Conservation (phyloP, 2,888 invertebrate species). For the Lamproptera curius region DNA sequence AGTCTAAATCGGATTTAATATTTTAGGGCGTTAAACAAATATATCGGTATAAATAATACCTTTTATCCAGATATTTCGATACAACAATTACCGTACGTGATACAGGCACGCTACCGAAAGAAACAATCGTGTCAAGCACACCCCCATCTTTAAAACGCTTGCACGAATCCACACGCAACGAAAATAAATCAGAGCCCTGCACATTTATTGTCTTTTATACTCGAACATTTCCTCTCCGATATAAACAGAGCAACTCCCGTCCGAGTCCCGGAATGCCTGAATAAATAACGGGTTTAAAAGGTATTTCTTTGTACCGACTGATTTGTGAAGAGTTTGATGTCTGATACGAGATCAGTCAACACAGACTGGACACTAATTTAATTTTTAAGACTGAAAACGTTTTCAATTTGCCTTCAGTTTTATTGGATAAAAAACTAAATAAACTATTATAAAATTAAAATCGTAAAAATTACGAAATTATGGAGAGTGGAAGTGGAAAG, state of each 20-base stretch:
- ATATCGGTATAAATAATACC: too few species aligned
- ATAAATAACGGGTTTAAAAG: conserved; percentile 58
- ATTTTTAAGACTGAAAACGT: background rate
- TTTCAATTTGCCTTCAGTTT: background rate
- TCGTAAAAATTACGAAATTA: too few species aligned
- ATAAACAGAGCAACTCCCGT: conserved; percentile 32
- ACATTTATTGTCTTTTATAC: conserved; percentile 21
- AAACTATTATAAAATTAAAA: too few species aligned
- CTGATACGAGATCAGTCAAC: conserved; percentile 31
- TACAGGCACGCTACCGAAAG: background rate
- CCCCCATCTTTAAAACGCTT: conserved; percentile 4
- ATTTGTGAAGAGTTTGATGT: conserved; percentile 62
- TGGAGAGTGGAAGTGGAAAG: background rate
- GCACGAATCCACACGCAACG: background rate
- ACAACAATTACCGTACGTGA: too few species aligned
- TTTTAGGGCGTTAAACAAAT: too few species aligned
- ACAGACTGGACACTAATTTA: background rate
- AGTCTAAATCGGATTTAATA: too few species aligned
- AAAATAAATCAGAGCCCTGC: conserved; percentile 15
- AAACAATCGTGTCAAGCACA: conserved; percentile 8
- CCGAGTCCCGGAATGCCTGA: conserved; percentile 46
- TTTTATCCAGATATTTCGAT: too few species aligned
- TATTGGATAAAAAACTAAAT: background rate
- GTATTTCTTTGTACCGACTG: conserved; percentile 68
- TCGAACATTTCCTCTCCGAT: conserved; percentile 20